Evolutionary conservation across 1,140 invertebrate genomes (phyloP).

Genomic region (Sitobion miscanthi): DNA sequence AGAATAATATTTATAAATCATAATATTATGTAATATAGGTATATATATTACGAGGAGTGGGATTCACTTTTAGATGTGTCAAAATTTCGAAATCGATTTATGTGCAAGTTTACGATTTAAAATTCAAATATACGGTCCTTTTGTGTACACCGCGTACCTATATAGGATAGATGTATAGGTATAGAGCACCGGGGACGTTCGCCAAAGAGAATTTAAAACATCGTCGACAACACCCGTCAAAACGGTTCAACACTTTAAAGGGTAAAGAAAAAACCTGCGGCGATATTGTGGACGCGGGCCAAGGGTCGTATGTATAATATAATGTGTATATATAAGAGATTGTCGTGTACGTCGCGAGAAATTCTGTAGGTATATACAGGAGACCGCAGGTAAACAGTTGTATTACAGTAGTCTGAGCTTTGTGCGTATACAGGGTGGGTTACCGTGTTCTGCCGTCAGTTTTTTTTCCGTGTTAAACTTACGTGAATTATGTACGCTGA

Average conservation of each 20-base stretch:
- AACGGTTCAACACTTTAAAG: neutral
- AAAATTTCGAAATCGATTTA: neutral
- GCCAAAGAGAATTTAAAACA: constrained; percentile 10
- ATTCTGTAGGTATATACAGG: neutral
- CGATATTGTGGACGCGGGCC: neutral
- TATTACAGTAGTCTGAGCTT: neutral
- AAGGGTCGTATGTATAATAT: neutral
- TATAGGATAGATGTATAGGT: neutral
- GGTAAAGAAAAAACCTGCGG: constrained; percentile 5
- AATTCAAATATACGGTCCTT: neutral
- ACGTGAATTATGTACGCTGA: neutral
- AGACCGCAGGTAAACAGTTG: neutral
- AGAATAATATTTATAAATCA: too few relatives aligned
- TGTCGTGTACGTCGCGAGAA: neutral
- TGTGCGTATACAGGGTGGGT: neutral
- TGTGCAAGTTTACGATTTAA: constrained; percentile 1
- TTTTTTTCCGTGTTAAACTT: neutral
- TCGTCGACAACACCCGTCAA: constrained; percentile 1
- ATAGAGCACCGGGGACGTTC: neutral
- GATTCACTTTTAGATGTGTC: neutral
- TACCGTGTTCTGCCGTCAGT: neutral
- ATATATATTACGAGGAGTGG: neutral
- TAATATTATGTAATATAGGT: too few relatives aligned
- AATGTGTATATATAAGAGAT: neutral
- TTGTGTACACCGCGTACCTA: neutral